Evolutionary conservation across 2,888 invertebrate genomes (phyloP).

Genomic region (Bibio marci): DNA sequence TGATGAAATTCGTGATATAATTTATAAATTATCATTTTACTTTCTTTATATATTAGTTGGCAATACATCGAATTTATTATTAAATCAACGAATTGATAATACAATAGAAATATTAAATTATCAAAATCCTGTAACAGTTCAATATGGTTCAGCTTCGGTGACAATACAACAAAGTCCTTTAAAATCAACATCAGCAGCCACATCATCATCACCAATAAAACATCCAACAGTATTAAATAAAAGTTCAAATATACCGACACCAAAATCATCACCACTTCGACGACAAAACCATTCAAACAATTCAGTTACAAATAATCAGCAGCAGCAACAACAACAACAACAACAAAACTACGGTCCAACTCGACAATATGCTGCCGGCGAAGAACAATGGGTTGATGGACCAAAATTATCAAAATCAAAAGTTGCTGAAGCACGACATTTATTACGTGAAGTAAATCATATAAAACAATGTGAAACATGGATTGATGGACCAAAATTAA

Average conservation of each 20-base stretch:
- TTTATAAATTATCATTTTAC: too few relatives aligned
- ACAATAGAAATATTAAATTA: too few relatives aligned
- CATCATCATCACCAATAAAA: conserved; percentile 18
- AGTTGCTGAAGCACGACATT: conserved; percentile 63
- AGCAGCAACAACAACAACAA: too few relatives aligned
- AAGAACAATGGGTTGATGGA: conserved; percentile 95
- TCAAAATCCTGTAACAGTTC: conserved; percentile 8
- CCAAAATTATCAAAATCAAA: conserved; percentile 75
- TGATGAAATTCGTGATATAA: not conserved
- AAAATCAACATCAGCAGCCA: conserved; percentile 31
- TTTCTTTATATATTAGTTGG: too few relatives aligned
- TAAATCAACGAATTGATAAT: conserved; percentile 6
- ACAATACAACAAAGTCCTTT: too few relatives aligned
- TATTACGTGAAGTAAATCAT: conserved; percentile 58
- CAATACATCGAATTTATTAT: too few relatives aligned
- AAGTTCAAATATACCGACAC: conserved; percentile 32
- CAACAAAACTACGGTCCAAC: too few relatives aligned
- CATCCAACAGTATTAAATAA: conserved; percentile 14
- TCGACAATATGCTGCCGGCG: conserved; percentile 35
- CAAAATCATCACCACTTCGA: conserved; percentile 36
- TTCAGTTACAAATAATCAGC: conserved; percentile 20
- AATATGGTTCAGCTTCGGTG: conserved; percentile 1
- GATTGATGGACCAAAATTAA: conserved; percentile 86
- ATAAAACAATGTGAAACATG: conserved; percentile 77
- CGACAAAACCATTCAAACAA: conserved; percentile 11